Base-by-base conservation (phyloP, 2,888 invertebrate genomes). In the Philopedon plagiatum region DNA sequence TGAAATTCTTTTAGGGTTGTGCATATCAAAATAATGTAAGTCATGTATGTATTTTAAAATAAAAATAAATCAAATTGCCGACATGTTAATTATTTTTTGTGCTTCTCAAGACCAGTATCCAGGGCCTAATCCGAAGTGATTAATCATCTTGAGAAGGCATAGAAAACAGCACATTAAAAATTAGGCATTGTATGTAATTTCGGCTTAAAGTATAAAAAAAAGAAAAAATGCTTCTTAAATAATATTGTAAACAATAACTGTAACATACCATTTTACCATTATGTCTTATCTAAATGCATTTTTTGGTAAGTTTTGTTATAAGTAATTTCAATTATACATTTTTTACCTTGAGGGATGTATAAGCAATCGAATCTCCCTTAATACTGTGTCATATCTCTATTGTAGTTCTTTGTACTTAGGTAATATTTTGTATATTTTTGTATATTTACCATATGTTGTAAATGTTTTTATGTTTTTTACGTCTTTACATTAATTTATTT, bases 401-500 rank as follows among this genome's bases (percentile, higher is more conserved):
- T 37, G 19, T 57, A 57, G 57, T 37, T 51, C 11, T 37, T 49
- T 51, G 61, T 62, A 62, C 37, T 63, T 63, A 63, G 37, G 37
- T 39, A 63, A 49, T 15, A 18, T 26, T 39, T 44, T 61, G 46
- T 44, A 44, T 26, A 56, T 46, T 65, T 66, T 66, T 66, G 58
- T 66, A 66, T 58, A 66, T 58, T 63, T 63, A 29, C 37, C 37
- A 37, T 66, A 41, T 44, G 49, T 66, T 34, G n/a, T 18, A 49
- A 46, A 21, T 46, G 15, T 58, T 58, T 58, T 66, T 66, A 58
- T 32, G 26, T 64, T 64, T 46, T 58, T 66, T 58, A 66, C 44
- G 41, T 64, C 51, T 64, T 64, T 66, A 49, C 54, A 58, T 66
- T 58, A 46, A 66, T 66, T 66, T 66, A 66, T 66, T 66, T 66